Percentiles rank a stretch among this genome's conserved stretches.
These are phyloP conservation scores for Tinamus major DNA, from an alignment of 2,797 vertebrate genomes.

Conservation along the genomic window DNA sequence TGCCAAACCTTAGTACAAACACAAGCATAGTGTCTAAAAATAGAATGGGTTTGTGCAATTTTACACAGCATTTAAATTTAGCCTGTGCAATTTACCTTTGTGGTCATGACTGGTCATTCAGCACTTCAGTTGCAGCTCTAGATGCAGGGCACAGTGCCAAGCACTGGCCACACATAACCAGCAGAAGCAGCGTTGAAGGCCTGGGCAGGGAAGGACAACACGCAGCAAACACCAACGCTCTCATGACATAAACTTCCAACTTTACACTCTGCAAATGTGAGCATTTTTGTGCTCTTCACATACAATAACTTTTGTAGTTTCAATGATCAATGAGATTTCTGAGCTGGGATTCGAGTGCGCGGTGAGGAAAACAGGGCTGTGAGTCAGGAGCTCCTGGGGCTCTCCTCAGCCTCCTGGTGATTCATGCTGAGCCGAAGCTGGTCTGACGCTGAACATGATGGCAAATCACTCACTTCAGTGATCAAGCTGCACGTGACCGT, in stretches of 20 bases:
- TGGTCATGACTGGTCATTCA: neutral
- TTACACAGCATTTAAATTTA: neutral
- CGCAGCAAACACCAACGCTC: neutral
- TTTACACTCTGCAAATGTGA: neutral
- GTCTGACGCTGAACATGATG: neutral
- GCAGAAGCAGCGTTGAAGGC: neutral
- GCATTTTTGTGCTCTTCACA: neutral
- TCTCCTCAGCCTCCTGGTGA: neutral
- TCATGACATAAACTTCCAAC: neutral
- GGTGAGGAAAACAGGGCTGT: neutral
- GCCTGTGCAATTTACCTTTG: neutral
- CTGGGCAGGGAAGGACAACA: neutral
- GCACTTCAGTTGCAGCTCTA: neutral
- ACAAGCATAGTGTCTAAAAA: neutral
- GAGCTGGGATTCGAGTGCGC: neutral
- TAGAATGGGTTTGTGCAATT: neutral
- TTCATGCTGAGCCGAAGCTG: neutral
- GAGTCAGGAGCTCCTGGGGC: slow-evolving; percentile 14
- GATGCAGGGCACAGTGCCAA: neutral
- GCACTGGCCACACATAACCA: neutral
- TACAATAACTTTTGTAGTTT: neutral
- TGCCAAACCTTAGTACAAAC: neutral
- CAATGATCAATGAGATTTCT: neutral
- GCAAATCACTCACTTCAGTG: neutral
- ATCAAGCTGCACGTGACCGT: neutral